A percentile compares a stretch with the other conserved stretches of the same genome.
Evolutionary conservation across 2,113 vertebrate species (phyloP).

Genomic region (Parus major): DNA sequence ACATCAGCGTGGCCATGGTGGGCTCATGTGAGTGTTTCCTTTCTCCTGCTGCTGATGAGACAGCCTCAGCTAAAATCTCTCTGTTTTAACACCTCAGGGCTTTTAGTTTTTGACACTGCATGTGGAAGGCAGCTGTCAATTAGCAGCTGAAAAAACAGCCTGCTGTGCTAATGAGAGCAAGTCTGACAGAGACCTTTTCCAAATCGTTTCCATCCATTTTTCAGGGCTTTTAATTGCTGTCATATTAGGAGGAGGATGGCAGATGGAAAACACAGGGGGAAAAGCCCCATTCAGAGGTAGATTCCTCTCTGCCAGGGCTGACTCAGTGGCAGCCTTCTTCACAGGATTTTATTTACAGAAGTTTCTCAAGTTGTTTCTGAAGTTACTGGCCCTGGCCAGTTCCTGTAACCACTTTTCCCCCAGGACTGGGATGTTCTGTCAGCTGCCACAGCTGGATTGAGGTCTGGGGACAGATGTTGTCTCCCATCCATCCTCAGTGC

Average conservation of each 20-base stretch:
- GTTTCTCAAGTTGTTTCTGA: background rate
- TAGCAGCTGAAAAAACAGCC: slow-evolving; percentile 59
- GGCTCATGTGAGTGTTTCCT: background rate
- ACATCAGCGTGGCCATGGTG: background rate
- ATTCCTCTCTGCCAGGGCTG: background rate
- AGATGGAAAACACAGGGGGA: background rate
- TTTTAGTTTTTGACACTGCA: background rate
- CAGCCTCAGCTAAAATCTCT: background rate
- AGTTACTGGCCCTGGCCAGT: background rate
- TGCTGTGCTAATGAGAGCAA: slow-evolving; percentile 36
- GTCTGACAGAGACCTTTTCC: slow-evolving; percentile 10
- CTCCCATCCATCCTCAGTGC: background rate
- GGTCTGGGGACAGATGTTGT: background rate
- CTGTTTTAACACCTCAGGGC: background rate
- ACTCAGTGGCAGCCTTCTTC: background rate
- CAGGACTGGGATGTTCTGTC: background rate
- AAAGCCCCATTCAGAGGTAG: background rate
- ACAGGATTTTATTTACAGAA: background rate
- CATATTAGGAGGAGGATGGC: slow-evolving; percentile 2
- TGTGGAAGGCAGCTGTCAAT: slow-evolving; percentile 48
- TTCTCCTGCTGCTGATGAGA: background rate
- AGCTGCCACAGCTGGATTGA: fast-evolving
- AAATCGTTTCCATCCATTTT: slow-evolving; percentile 42
- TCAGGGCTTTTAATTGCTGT: slow-evolving; percentile 36
- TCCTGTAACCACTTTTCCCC: background rate